Conservation (phyloP, 2,797 vertebrate species). For the Cottoperca gobio region DNA sequence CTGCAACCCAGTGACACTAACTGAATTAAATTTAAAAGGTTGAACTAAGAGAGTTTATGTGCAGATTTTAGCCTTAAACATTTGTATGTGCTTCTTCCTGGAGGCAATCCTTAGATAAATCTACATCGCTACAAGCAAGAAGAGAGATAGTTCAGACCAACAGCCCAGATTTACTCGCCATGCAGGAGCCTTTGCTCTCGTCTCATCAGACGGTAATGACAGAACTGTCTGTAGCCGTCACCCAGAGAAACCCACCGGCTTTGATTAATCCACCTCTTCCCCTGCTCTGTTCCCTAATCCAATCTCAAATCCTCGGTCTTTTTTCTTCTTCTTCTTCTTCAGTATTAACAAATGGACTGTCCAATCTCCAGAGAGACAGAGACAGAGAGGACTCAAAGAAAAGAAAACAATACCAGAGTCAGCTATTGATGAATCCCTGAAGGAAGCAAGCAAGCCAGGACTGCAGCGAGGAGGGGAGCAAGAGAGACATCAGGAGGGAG, state of each 20-base stretch:
- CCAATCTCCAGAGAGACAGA: conserved; percentile 24
- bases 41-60: conserved; percentile 8
- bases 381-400: conserved; percentile 20
- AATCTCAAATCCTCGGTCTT: conserved; percentile 68
- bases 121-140: conserved; percentile 24
- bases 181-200: conserved; percentile 40
- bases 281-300: conserved; percentile 65
- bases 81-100: conserved; percentile 19
- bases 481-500: conserved; percentile 57
- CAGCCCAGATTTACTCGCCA: conserved; percentile 48
- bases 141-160: conserved; percentile 26
- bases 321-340: conserved; percentile 24
- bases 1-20: conserved; percentile 36
- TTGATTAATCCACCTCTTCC: conserved; percentile 75
- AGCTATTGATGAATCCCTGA: conserved; percentile 66
- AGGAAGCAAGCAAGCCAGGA: conserved; percentile 19
- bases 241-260: conserved; percentile 58
- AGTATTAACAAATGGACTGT: conserved; percentile 72
- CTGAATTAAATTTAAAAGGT: conserved; percentile 21
- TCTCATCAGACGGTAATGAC: conserved; percentile 68
- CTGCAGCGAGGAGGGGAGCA: conserved; percentile 27
- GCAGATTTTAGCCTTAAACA: conserved; percentile 23
- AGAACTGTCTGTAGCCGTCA: conserved; percentile 71
- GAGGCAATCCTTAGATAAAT: conserved; percentile 27
- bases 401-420: conserved; percentile 65